Percentiles rank a stretch among this genome's conserved stretches.
phyloP scores from a whole-genome alignment of 2,888 invertebrate species.

The Tetropium fuscum region DNA sequence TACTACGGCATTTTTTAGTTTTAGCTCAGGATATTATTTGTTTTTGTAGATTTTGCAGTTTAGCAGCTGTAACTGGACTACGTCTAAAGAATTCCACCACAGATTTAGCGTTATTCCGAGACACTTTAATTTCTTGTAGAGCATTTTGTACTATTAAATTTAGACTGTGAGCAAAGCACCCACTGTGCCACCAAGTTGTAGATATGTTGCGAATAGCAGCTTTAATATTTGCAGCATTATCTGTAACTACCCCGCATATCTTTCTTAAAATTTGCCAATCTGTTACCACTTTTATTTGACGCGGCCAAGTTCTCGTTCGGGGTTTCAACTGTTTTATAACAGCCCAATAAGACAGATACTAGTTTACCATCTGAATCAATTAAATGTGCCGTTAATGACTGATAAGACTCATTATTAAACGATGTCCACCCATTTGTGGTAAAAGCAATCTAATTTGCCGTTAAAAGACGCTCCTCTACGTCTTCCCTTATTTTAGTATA shows the following conservation, averaged over 20 bases:
- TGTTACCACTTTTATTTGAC: background rate
- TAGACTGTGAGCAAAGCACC: conserved; percentile 9
- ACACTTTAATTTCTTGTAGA: conserved; percentile 2
- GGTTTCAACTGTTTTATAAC: conserved; percentile 13
- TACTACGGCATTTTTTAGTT: background rate
- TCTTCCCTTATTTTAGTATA: conserved; percentile 4
- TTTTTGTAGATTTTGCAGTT: conserved; percentile 5
- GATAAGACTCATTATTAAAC: background rate
- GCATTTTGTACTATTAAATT: conserved; percentile 7
- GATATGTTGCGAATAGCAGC: conserved; percentile 4
- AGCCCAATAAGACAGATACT: conserved; percentile 9
- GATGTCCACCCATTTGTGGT: background rate
- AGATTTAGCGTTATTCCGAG: background rate
- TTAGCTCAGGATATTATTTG: background rate
- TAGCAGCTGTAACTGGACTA: background rate
- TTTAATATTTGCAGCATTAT: conserved; percentile 6
- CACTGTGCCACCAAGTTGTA: background rate
- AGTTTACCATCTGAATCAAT: conserved; percentile 9
- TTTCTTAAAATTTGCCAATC: conserved; percentile 2
- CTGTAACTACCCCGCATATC: background rate
- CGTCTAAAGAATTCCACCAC: conserved; percentile 12
- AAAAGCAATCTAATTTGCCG: background rate
- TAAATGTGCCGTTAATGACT: background rate
- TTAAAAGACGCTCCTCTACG: background rate
- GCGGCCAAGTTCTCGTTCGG: conserved; percentile 11